These are phyloP conservation scores for Narcine bancroftii DNA, from an alignment of 2,113 vertebrate species.

Conservation along the genomic window DNA sequence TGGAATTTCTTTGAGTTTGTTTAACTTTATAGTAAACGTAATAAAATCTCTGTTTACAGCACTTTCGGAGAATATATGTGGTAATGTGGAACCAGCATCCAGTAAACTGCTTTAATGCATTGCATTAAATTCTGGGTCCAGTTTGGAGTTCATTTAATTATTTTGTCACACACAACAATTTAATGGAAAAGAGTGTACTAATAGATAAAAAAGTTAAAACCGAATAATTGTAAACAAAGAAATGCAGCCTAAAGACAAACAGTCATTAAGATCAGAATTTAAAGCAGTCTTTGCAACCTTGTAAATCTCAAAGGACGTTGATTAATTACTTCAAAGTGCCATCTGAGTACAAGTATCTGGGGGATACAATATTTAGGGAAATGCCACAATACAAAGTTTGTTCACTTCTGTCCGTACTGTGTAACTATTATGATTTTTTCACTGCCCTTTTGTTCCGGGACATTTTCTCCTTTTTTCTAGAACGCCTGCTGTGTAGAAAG, in stretches of 20 bases:
- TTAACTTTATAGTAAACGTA: too few relatives aligned
- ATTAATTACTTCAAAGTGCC: conserved; percentile 31
- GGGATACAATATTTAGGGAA: conserved; percentile 7
- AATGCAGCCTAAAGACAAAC: neutral
- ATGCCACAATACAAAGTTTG: neutral
- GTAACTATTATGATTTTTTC: too few relatives aligned
- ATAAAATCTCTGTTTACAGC: neutral
- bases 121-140: neutral
- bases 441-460: too few relatives aligned
- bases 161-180: neutral
- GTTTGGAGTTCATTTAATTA: neutral
- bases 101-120: neutral
- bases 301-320: conserved; percentile 7
- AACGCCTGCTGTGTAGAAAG: too few relatives aligned
- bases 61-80: neutral
- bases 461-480: too few relatives aligned
- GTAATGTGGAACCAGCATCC: neutral
- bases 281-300: conserved; percentile 22
- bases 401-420: neutral
- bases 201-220: conserved; percentile 10
- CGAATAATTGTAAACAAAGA: conserved; percentile 28
- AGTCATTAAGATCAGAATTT: conserved; percentile 1
- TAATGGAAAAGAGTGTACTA: neutral
- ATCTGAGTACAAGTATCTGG: conserved; percentile 5
- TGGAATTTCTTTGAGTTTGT: too few relatives aligned